Conservation (phyloP, 1,140 invertebrate species). For the Agraylea sexmaculata region DNA sequence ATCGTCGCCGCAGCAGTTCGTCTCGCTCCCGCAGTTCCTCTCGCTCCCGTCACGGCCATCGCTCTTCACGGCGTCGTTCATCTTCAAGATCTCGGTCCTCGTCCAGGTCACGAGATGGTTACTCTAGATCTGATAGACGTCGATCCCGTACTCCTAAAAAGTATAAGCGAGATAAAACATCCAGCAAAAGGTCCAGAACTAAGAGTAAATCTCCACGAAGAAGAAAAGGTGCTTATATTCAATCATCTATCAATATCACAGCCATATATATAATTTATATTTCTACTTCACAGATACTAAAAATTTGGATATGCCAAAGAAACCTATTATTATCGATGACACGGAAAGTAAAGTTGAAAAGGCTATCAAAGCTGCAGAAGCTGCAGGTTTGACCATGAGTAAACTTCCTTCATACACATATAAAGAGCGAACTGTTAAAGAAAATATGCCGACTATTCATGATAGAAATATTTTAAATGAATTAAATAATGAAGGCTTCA, state of each 20-base stretch:
- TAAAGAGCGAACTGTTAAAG: conserved; percentile 34
- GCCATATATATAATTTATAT: too few species aligned
- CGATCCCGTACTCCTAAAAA: not conserved
- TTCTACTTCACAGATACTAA: too few species aligned
- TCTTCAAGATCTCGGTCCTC: conserved; percentile 2
- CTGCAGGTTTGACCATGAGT: conserved; percentile 36
- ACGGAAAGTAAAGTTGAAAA: conserved; percentile 36
- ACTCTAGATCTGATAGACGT: not conserved
- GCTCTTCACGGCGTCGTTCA: too few species aligned
- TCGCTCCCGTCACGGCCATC: not conserved
- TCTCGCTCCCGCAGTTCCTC: not conserved
- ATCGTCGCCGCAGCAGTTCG: too few species aligned
- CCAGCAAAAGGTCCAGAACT: too few species aligned
- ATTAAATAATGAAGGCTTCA: conserved; percentile 35
- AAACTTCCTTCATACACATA: conserved; percentile 38
- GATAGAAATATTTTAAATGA: conserved; percentile 36
- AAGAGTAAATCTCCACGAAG: too few species aligned
- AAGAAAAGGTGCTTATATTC: too few species aligned
- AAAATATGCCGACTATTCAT: conserved; percentile 40
- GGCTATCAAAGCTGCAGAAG: conserved; percentile 37
- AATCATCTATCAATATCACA: not conserved
- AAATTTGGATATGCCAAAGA: too few species aligned
- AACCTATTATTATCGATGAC: conserved; percentile 31
- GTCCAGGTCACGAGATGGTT: not conserved
- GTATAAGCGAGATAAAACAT: not conserved